Conservation (phyloP, 1,140 invertebrate species). For the Formica selysi region DNA sequence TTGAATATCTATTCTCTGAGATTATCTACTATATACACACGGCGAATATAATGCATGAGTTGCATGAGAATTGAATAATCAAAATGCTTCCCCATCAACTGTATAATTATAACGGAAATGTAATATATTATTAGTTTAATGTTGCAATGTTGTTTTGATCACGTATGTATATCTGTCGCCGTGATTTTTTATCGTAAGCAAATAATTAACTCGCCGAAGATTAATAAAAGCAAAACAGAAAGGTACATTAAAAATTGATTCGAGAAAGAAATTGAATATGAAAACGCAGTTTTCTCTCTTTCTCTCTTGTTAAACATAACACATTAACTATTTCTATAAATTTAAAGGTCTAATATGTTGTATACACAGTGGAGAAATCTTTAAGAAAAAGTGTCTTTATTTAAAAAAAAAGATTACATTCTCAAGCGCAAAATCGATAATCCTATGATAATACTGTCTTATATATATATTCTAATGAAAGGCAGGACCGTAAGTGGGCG, state of each 20-base stretch:
- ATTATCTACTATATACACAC: slow-evolving; percentile 4
- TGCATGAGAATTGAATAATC: slow-evolving; percentile 28
- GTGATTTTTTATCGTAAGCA: not conserved
- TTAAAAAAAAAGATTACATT: slow-evolving; percentile 53
- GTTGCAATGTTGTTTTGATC: slow-evolving; percentile 11
- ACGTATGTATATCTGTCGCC: not conserved
- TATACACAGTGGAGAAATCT: not conserved
- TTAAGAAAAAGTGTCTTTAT: slow-evolving; percentile 65
- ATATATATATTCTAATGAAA: slow-evolving; percentile 82
- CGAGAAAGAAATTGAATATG: not conserved
- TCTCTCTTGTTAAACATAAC: not conserved
- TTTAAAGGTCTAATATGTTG: not conserved
- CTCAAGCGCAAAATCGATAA: slow-evolving; percentile 27
- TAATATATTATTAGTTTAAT: slow-evolving; percentile 13
- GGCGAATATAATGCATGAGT: not conserved
- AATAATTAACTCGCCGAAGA: not conserved
- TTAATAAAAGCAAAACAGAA: not conserved
- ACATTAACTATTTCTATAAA: not conserved
- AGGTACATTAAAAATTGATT: not conserved
- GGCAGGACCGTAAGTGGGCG: slow-evolving; percentile 87
- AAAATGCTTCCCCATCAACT: not conserved
- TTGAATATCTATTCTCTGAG: not conserved
- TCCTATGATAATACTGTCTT: slow-evolving; percentile 56
- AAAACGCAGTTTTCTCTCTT: not conserved
- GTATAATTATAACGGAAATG: slow-evolving; percentile 39